These are phyloP conservation scores for Pediacus dermestoides DNA, from an alignment of 2,888 invertebrate genomes.

Conservation along the genomic window DNA sequence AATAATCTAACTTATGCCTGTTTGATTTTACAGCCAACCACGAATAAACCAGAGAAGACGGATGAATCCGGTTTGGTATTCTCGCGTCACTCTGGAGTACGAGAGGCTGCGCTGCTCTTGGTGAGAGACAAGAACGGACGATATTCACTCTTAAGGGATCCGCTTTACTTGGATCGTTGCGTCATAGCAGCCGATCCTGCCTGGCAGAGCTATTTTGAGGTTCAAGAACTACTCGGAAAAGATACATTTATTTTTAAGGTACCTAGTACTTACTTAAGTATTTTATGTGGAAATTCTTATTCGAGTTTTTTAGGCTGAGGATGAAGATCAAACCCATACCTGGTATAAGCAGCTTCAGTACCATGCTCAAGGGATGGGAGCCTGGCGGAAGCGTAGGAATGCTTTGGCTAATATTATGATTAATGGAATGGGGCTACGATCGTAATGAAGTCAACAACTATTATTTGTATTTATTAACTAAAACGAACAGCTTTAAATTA, in stretches of 20 bases:
- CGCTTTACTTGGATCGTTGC: constrained; percentile 85
- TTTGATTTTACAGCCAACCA: constrained; percentile 17
- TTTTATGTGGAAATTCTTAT: constrained; percentile 12
- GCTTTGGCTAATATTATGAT: constrained; percentile 98
- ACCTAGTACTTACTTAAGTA: no score
- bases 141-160: constrained; percentile 83
- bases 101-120: constrained; percentile 83
- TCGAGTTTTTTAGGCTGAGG: constrained; percentile 72
- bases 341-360: constrained; percentile 90
- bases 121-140: constrained; percentile 88
- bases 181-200: constrained; percentile 88
- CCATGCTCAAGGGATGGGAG: constrained; percentile 87
- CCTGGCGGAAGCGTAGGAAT: constrained; percentile 87
- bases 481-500: constrained; percentile 27
- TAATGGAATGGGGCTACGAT: constrained; percentile 66
- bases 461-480: no score
- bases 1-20: not conserved
- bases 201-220: constrained; percentile 91
- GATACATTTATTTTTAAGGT: constrained; percentile 95
- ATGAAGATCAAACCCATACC: constrained; percentile 76
- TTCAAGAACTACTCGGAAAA: constrained; percentile 88
- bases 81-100: constrained; percentile 70
- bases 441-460: constrained; percentile 32
- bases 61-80: constrained; percentile 52
- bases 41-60: constrained; percentile 26